Conservation (phyloP, 2,797 vertebrate genomes). For the Molossus alvarezi region DNA sequence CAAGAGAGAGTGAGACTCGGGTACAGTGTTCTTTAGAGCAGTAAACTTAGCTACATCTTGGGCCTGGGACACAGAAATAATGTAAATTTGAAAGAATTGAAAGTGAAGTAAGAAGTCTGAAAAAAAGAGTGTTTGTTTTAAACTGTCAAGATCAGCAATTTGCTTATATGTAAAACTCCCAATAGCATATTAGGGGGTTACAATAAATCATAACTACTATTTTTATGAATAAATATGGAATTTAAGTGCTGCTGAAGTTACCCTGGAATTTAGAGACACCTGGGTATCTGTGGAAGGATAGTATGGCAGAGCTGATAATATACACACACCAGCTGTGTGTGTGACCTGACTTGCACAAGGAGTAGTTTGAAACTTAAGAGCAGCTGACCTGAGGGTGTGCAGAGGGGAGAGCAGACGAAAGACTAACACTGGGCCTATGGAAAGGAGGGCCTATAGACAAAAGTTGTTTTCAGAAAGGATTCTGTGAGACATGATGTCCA, state of each 20-base stretch:
- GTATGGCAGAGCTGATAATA: neutral
- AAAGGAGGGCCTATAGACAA: neutral
- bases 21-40: neutral
- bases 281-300: neutral
- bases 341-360: neutral
- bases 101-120: conserved; percentile 1
- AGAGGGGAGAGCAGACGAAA: neutral
- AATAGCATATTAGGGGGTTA: neutral
- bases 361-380: neutral
- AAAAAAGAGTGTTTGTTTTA: conserved; percentile 31
- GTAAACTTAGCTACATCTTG: neutral
- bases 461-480: neutral
- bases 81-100: neutral
- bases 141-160: conserved; percentile 5
- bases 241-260: neutral
- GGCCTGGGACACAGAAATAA: neutral
- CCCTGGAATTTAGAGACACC: neutral
- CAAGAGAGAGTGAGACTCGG: neutral
- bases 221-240: neutral
- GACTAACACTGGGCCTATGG: neutral
- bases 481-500: neutral
- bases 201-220: neutral
- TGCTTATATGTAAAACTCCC: neutral
- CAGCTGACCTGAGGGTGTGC: neutral
- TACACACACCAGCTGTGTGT: neutral